Conservation (phyloP, 2,888 invertebrate species). For the Stratiomys singularior region DNA sequence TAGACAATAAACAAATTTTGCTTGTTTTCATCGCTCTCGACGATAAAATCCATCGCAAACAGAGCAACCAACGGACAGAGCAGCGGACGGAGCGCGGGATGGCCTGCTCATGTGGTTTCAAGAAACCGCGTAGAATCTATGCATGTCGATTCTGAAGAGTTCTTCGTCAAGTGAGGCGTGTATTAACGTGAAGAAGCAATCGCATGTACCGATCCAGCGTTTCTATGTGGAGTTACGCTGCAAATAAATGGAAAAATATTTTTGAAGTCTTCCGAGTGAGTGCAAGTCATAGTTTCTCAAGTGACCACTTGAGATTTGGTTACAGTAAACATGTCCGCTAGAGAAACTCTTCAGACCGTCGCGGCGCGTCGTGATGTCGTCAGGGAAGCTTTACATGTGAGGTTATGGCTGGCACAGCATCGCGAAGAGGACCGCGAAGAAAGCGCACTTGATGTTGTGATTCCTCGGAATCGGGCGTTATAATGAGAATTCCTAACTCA, state of each 20-base stretch:
- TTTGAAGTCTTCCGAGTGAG: slow-evolving; percentile 35
- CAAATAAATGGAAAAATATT: slow-evolving; percentile 17
- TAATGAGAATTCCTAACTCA: no score
- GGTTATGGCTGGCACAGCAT: neutral
- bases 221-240: neutral
- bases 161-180: slow-evolving; percentile 22
- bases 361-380: neutral
- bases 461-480: no score
- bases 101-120: neutral
- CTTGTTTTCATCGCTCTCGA: neutral
- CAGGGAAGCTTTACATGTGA: no score
- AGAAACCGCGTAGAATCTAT: neutral
- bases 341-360: slow-evolving; percentile 5
- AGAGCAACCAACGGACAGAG: no score
- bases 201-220: neutral
- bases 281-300: slow-evolving; percentile 30
- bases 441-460: no score
- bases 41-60: no score
- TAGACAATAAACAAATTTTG: slow-evolving; percentile 30
- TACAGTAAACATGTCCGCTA: slow-evolving; percentile 28
- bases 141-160: neutral
- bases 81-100: no score
- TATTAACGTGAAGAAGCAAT: neutral
- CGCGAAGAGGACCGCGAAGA: neutral
- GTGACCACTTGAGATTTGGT: slow-evolving; percentile 16